phyloP scores from a whole-genome alignment of 2,888 invertebrate species.

The Drosophila colorata region DNA sequence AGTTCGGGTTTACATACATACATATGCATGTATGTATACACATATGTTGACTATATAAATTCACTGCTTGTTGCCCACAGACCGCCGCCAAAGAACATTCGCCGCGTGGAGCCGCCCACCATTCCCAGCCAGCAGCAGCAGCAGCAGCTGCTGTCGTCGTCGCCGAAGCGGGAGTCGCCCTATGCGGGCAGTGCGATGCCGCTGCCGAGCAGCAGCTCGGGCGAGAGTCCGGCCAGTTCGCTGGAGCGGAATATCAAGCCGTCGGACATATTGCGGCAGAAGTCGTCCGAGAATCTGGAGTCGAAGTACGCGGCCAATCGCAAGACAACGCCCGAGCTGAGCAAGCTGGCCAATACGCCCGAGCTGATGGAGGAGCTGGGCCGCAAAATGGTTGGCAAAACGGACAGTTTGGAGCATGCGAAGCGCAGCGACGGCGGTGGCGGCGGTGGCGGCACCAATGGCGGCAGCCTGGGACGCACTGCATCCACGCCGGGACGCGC shows the following conservation, averaged over 20 bases:
- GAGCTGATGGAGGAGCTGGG: conserved; percentile 85
- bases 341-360: conserved; percentile 80
- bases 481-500: conserved; percentile 68
- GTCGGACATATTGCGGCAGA: conserved; percentile 85
- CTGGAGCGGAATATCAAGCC: conserved; percentile 85
- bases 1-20: too few relatives aligned
- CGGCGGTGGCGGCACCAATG: conserved; percentile 22
- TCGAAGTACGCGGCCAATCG: conserved; percentile 83
- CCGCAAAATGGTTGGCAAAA: conserved; percentile 83
- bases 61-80: conserved; percentile 77
- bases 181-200: conserved; percentile 78
- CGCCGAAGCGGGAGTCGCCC: conserved; percentile 83
- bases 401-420: conserved; percentile 84
- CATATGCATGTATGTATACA: too few relatives aligned
- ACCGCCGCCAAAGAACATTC: conserved; percentile 89
- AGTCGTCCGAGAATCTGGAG: conserved; percentile 85
- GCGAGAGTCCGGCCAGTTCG: conserved; percentile 84
- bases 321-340: conserved; percentile 84
- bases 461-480: conserved; percentile 84
- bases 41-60: too few relatives aligned
- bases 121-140: conserved; percentile 82
- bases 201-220: conserved; percentile 75
- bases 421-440: conserved; percentile 73
- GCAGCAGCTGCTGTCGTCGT: conserved; percentile 76
- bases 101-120: conserved; percentile 87